Evolutionary conservation across 2,113 vertebrate genomes (phyloP).

Genomic region (Microcebus ravelobensis): DNA sequence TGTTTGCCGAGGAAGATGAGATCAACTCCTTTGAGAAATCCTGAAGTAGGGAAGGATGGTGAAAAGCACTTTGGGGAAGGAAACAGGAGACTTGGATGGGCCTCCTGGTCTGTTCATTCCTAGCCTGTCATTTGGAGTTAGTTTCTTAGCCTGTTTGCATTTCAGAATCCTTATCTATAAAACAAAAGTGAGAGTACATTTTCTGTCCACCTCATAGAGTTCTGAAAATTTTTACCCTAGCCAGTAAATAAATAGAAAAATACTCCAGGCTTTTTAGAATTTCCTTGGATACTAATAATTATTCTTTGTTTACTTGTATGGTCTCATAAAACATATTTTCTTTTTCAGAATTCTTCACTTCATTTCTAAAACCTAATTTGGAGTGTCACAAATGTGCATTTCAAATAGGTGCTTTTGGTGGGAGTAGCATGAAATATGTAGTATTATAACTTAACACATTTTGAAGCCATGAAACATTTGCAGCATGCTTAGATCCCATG

Average conservation of each 20-base stretch:
- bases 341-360: not conserved
- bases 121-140: not conserved
- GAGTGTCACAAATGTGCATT: not conserved
- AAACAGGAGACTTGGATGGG: not conserved
- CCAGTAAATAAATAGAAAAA: not conserved
- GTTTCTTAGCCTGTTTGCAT: not conserved
- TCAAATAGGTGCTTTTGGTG: conserved; percentile 4
- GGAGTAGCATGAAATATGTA: not conserved
- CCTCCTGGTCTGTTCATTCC: not conserved
- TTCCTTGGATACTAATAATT: not conserved
- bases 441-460: not conserved
- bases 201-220: not conserved
- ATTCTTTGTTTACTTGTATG: not conserved
- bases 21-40: not conserved
- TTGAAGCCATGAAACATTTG: conserved; percentile 23
- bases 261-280: not conserved
- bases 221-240: not conserved
- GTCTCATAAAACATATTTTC: conserved; percentile 4
- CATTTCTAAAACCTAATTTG: not conserved
- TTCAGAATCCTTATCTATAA: not conserved
- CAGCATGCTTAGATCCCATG: not conserved
- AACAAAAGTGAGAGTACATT: not conserved
- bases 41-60: not conserved
- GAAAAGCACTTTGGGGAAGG: not conserved
- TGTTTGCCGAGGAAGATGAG: not conserved